Percentiles rank a stretch among this genome's conserved stretches.
These are phyloP conservation scores for Hemicentrotus pulcherrimus DNA, from an alignment of 35 echinoderm and acorn worm genomes.

Conservation along the genomic window DNA sequence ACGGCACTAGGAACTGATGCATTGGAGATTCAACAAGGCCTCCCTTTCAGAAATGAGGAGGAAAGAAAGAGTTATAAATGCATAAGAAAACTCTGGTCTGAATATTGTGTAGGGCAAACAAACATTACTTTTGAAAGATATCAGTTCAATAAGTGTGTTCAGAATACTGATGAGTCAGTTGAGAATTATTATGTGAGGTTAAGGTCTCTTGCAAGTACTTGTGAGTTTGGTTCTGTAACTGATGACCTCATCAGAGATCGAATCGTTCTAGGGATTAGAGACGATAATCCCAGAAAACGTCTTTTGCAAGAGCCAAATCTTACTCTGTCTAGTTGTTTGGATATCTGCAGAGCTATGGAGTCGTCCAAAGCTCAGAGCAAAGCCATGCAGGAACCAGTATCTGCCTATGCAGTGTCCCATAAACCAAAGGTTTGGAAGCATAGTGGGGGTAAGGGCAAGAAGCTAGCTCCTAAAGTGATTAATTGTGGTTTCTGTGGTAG, in stretches of 20 bases:
- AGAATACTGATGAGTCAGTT: slow-evolving; percentile 66
- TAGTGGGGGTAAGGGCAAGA: background rate
- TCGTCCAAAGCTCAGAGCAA: slow-evolving; percentile 51
- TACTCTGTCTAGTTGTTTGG: slow-evolving; percentile 59
- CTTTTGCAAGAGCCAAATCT: slow-evolving; percentile 71
- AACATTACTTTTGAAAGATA: slow-evolving; percentile 79
- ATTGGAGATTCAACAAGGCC: slow-evolving; percentile 70
- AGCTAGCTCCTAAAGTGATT: background rate
- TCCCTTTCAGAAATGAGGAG: slow-evolving; percentile 57
- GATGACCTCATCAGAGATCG: slow-evolving; percentile 63
- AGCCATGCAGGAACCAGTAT: slow-evolving; percentile 13
- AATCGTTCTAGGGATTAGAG: slow-evolving; percentile 60
- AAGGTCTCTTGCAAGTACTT: slow-evolving; percentile 59
- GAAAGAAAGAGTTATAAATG: slow-evolving; percentile 48
- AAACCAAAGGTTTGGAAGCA: background rate
- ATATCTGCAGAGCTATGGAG: slow-evolving; percentile 62
- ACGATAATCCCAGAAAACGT: slow-evolving; percentile 53
- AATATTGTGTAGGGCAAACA: slow-evolving; percentile 75
- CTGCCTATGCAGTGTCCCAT: background rate
- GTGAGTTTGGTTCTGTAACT: slow-evolving; percentile 61
- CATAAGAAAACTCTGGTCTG: slow-evolving; percentile 60
- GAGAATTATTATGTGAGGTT: slow-evolving; percentile 65
- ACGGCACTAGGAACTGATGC: slow-evolving; percentile 67
- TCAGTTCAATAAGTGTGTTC: slow-evolving; percentile 71
- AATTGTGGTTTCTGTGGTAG: slow-evolving; percentile 62